Evolutionary conservation across 2,888 invertebrate species (phyloP).

Genomic region (Stratiomys singularior): DNA sequence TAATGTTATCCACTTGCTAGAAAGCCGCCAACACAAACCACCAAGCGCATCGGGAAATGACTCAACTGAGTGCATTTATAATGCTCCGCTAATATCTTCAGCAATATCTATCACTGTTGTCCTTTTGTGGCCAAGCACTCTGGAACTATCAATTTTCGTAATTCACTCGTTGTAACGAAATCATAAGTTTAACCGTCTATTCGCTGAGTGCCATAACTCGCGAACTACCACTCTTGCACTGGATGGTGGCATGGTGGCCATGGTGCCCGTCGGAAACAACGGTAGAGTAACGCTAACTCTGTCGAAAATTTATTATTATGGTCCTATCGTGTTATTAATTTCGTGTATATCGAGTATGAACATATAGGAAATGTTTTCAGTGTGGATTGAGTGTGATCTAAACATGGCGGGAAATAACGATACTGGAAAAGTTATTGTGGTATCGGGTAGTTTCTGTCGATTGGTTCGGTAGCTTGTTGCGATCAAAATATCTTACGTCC

Average conservation of each 20-base stretch:
- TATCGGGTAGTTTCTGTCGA: too few species aligned
- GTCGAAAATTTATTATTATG: slow-evolving; percentile 50
- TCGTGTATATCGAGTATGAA: slow-evolving; percentile 27
- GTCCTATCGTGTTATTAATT: slow-evolving; percentile 50
- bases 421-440: too few species aligned
- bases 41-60: neutral
- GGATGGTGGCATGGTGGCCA: neutral
- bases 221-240: too few species aligned
- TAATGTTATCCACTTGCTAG: too few species aligned
- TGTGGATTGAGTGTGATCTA: too few species aligned
- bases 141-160: neutral
- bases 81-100: slow-evolving; percentile 1
- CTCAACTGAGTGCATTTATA: neutral
- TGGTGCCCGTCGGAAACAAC: slow-evolving; percentile 20
- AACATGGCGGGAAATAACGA: too few species aligned
- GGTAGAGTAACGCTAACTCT: slow-evolving; percentile 3
- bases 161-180: neutral
- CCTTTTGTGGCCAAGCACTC: neutral
- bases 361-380: neutral
- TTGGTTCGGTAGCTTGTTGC: too few species aligned
- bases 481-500: too few species aligned
- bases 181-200: neutral
- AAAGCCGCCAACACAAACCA: neutral
- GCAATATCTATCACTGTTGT: neutral
- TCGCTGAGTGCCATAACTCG: slow-evolving; percentile 39